Percentiles rank a stretch among this genome's conserved stretches.
phyloP scores from a whole-genome alignment of 2,797 vertebrate genomes.

The Acrossocheilus wenchowensis region DNA sequence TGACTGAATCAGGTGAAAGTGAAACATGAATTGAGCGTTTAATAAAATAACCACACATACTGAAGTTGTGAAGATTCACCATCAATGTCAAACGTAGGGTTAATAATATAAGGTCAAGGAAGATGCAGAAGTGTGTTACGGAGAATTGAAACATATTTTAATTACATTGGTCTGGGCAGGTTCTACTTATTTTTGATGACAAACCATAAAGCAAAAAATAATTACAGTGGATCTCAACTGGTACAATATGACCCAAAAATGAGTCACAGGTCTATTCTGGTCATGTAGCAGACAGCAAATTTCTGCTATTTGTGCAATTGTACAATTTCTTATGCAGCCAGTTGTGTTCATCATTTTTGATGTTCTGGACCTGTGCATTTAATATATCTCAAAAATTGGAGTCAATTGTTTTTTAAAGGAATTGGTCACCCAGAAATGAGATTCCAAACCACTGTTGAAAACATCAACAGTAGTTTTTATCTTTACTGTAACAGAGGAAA shows the following conservation, averaged over 20 bases:
- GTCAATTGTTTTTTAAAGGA: too few species aligned
- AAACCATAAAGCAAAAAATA: not conserved
- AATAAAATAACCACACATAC: not conserved
- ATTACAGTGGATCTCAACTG: not conserved
- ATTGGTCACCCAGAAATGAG: not conserved
- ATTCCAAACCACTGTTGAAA: not conserved
- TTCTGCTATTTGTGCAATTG: not conserved
- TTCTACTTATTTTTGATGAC: not conserved
- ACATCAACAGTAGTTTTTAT: not conserved
- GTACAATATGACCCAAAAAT: not conserved
- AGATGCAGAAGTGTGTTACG: not conserved
- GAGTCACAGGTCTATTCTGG: not conserved
- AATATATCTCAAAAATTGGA: not conserved
- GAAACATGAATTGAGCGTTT: not conserved
- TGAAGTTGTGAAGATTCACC: not conserved
- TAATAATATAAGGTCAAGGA: not conserved
- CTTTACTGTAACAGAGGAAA: not conserved
- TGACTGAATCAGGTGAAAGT: conserved; percentile 2
- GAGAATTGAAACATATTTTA: not conserved
- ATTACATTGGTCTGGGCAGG: not conserved
- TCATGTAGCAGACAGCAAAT: not conserved
- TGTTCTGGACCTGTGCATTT: not conserved
- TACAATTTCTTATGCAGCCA: not conserved
- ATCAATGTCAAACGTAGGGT: not conserved
- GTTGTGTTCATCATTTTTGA: not conserved